A percentile compares a stretch with the other conserved stretches of the same genome.
Conservation (phyloP, 2,888 invertebrate genomes). For the Acleris sparsana region DNA sequence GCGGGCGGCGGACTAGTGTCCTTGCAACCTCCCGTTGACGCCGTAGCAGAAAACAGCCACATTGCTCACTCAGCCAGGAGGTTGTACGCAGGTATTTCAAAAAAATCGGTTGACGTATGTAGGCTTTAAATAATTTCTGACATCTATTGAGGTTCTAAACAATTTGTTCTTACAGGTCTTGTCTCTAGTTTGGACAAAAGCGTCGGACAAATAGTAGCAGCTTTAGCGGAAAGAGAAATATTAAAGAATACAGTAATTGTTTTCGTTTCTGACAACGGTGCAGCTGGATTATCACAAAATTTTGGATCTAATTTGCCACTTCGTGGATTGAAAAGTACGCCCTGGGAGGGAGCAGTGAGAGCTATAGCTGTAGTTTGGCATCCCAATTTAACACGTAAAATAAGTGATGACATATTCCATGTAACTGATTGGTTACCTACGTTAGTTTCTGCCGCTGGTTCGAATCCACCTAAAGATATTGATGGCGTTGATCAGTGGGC, state of each 20-base stretch:
- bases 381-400: slow-evolving; percentile 76
- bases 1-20: slow-evolving; percentile 87
- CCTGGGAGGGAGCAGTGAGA: slow-evolving; percentile 92
- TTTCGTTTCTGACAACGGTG: slow-evolving; percentile 93
- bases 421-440: slow-evolving; percentile 92
- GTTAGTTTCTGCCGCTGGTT: slow-evolving; percentile 65
- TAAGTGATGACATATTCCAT: slow-evolving; percentile 84
- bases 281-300: slow-evolving; percentile 86
- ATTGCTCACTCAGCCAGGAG: slow-evolving; percentile 87
- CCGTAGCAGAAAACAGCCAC: slow-evolving; percentile 85
- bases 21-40: slow-evolving; percentile 87
- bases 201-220: slow-evolving; percentile 87
- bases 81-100: slow-evolving; percentile 86
- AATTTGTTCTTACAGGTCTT: slow-evolving; percentile 66
- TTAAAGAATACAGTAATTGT: slow-evolving; percentile 90
- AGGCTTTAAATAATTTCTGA: slow-evolving; percentile 13
- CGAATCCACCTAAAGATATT: slow-evolving; percentile 57
- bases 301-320: slow-evolving; percentile 89
- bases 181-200: slow-evolving; percentile 90
- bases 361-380: slow-evolving; percentile 87
- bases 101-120: no score
- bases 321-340: slow-evolving; percentile 88
- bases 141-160: not conserved
- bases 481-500: slow-evolving; percentile 87
- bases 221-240: slow-evolving; percentile 85